Base-by-base conservation (phyloP, 2,797 vertebrate genomes). In the Enteromius radiatus region DNA sequence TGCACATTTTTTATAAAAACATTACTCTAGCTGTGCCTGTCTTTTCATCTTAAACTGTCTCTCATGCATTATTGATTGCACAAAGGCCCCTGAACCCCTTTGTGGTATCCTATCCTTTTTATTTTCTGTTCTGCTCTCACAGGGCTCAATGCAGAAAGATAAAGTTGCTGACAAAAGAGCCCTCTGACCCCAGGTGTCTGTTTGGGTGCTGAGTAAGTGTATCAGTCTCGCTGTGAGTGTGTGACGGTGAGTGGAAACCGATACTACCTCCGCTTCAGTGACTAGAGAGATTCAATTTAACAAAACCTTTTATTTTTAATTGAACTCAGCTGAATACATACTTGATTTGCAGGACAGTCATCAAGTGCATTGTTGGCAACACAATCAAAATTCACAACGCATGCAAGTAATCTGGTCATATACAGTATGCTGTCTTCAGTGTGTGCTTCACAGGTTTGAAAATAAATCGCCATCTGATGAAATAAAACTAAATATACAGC, bases 381-480 rank as follows among this genome's bases (percentile, higher is more conserved):
- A 84, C 65, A 33, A 78, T 84, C 76, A 76, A 77, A 64, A 71
- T 77, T 87, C 84, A 87, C 49, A 61, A 80, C 19, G 63, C 85
- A 85, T 78, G 84, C 87, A 85, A 76, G 64, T 63, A 81, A 47
- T 88, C 85, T 23, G 83, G 80, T 86, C 74, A 67, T 61, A 77
- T 59, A 78, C 45, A 78, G 59, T 36, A 54, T 76, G 17, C 26
- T 45, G 78, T 84, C 21, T 79, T 80, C 17, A 41, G 70, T 77
- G 87, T 86, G 87, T 86, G 84, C 80, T 84, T 88, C 77, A 84
- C 76, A 83, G 67, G 43, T 82, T 71, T 67, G 52, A 88, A 86
- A 84, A 84, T 79, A 81, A 84, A 77, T 71, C 5, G 28, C 33
- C 70, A 17, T 81, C 43, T 75, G 70, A 75, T 67, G 47, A 43